Percentiles rank a stretch among this genome's conserved stretches.
phyloP scores from a whole-genome alignment of 1,140 invertebrate species.

The Orchestia grillus region DNA sequence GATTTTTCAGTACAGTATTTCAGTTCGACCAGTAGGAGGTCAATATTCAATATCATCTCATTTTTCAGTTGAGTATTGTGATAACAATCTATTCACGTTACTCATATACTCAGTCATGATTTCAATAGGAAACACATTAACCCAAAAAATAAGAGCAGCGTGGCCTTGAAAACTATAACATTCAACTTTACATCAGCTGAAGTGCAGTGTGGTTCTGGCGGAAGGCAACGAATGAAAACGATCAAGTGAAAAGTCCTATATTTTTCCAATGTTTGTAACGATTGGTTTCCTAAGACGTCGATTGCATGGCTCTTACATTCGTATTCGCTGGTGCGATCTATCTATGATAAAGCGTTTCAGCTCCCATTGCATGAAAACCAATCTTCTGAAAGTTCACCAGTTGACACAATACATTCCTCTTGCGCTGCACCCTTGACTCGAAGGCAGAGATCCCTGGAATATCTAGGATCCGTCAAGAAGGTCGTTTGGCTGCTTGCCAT shows the following conservation, averaged over 20 bases:
- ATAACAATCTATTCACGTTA: neutral
- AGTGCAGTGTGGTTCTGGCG: neutral
- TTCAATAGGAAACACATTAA: too few relatives aligned
- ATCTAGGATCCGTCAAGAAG: constrained; percentile 13
- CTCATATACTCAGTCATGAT: too few relatives aligned
- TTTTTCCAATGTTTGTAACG: neutral
- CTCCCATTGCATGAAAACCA: neutral
- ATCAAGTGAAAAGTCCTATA: neutral
- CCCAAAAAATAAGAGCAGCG: too few relatives aligned
- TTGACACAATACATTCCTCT: neutral
- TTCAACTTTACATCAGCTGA: neutral
- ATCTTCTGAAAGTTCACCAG: neutral
- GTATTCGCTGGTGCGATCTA: neutral
- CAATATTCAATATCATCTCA: neutral
- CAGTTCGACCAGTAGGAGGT: too few relatives aligned
- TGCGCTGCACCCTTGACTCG: neutral
- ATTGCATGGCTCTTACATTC: neutral
- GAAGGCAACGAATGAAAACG: neutral
- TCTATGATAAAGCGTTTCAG: neutral
- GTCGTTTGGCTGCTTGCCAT: constrained; percentile 51
- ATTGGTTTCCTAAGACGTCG: neutral
- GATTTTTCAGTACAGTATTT: too few relatives aligned
- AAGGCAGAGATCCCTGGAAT: neutral
- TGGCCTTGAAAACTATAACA: too few relatives aligned
- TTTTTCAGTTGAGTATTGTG: neutral